Evolutionary conservation across 1,140 invertebrate genomes (phyloP), one percentile per base, ranked within the genome.

Genomic region (Hydropsyche tenuis): DNA sequence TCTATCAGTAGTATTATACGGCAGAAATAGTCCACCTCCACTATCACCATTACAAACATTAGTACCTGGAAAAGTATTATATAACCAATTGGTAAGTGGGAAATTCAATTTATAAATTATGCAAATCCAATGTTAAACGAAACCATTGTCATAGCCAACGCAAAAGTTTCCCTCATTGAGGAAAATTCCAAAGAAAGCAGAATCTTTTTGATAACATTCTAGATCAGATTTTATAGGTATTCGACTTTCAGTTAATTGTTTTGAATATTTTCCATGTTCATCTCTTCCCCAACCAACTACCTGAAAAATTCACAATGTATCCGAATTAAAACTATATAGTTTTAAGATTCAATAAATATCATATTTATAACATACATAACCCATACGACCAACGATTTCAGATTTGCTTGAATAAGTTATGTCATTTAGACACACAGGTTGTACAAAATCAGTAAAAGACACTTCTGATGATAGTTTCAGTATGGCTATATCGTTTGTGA

Each of bases 371-470:
- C 70, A 72, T 63, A 75, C 74, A 64, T 75, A 72, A 16, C 74
- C 74, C 48, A 56, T 43, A 43, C 18, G 4, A 12, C 80, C 56
- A 23, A 23, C 9, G 9, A 60, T 12, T 60, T 60, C 45, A 43
- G 9, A 23, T n/a, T 74, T 75, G 11, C 53, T 74, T 74, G 81
- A 83, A 37, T 83, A 78, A 72, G 82, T 81, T 74, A 83, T 82
- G 46, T 82, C 78, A 82, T 81, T 84, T 18, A 85, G 45, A 74
- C 84, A 85, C 66, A 85, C 81, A 4, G 84, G 84, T 70, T 84
- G 84, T 5, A 85, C 82, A 62, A 79, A 85, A 60, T 83, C 80
- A 6, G 81, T 82, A 68, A 81, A 85, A 60, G 25, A 25, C 1
- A 73, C 76, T 70, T 75, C 73, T 7, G 73, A 62, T 14, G 68